Base-by-base conservation (phyloP, 2,888 invertebrate genomes). In the Bruchidius siliquastri region DNA sequence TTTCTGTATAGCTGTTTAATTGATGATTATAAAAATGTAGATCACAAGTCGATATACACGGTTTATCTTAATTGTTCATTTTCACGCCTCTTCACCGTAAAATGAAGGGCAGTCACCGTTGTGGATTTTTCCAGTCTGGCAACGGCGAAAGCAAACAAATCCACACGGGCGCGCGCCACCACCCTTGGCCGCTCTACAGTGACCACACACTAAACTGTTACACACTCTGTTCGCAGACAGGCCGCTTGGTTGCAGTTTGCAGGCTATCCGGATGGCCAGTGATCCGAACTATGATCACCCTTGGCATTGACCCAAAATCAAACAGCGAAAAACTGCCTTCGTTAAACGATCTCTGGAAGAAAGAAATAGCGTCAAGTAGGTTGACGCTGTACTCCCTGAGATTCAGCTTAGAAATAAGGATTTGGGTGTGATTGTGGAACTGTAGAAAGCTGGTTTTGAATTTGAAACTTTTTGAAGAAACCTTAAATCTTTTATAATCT, bases 131-230 rank as follows among this genome's bases (percentile, higher is more conserved):
- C 49, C 49, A 49, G 49, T 49, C 49, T 49, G 49, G 49, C 49
- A 18, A 49, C 49, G 49, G 18, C 49, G 49, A 49, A 49, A 32
- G 72, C 69, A 71, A 75, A 77, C 76, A 74, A 76, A 74, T 74
- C 73, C 67, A n/a, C n/a, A n/a, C n/a, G n/a, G n/a, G n/a, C n/a
- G 69, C 76, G 76, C 49, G 49, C 49, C 49, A 49, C 81, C 80
- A 84, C 83, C 83, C 83, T 84, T 84, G 84, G 82, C 81, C 82
- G 84, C 85, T 84, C 84, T 84, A 82, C 83, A 82, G 84, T 85
- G 85, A 84, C 83, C 85, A 85, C 84, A 85, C 85, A 85, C 81
- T 83, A 83, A 85, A 85, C 85, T 85, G 85, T 85, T 85, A 85
- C 81, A n/a, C n/a, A n/a, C n/a, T n/a, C n/a, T n/a, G n/a, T n/a